phyloP scores from a whole-genome alignment of 2,888 invertebrate genomes.

The Malacosoma neustria region DNA sequence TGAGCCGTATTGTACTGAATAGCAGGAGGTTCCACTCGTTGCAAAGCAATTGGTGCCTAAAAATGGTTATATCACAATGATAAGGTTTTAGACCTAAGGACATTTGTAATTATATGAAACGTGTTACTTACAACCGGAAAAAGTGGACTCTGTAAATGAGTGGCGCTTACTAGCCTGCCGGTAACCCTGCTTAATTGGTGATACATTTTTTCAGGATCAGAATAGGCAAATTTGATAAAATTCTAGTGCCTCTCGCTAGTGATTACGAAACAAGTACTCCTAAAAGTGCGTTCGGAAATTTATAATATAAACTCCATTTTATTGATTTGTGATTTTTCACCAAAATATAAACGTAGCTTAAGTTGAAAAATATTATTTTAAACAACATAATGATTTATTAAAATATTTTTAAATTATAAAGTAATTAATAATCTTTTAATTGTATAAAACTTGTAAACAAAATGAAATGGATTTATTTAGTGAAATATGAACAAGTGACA shows the following conservation, averaged over 20 bases:
- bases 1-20: constrained; percentile 54
- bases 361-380: too few species aligned
- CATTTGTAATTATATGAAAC: background rate
- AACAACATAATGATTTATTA: too few species aligned
- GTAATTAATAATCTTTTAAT: too few species aligned
- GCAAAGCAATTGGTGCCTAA: constrained; percentile 59
- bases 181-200: constrained; percentile 59
- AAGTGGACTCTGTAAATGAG: constrained; percentile 55
- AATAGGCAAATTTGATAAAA: constrained; percentile 13
- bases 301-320: background rate
- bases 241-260: constrained; percentile 24
- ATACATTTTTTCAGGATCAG: constrained; percentile 44
- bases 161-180: constrained; percentile 55
- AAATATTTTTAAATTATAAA: too few species aligned
- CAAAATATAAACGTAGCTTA: too few species aligned
- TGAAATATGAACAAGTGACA: too few species aligned
- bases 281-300: constrained; percentile 30
- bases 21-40: constrained; percentile 54
- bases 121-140: constrained; percentile 55
- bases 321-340: background rate
- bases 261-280: constrained; percentile 66
- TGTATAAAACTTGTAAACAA: too few species aligned
- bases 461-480: too few species aligned
- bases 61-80: constrained; percentile 8
- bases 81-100: constrained; percentile 6